Percentiles rank a stretch among this genome's conserved stretches.
phyloP scores from a whole-genome alignment of 2,113 vertebrate species.

The Illadopsis cleaveri region DNA sequence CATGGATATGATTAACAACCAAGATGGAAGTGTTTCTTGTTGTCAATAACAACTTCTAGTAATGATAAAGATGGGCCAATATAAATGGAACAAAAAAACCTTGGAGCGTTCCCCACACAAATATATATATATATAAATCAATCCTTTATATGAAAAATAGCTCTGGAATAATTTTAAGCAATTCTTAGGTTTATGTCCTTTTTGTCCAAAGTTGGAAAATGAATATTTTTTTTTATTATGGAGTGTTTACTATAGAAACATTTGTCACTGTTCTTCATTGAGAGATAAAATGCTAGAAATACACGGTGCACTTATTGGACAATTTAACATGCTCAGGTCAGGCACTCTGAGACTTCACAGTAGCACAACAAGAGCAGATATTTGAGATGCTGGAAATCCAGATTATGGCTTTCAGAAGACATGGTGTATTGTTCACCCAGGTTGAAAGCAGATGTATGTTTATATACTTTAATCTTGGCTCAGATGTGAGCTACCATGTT shows the following conservation, averaged over 20 bases:
- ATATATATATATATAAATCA: neutral
- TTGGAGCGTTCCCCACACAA: neutral
- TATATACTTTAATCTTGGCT: slow-evolving; percentile 70
- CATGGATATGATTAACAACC: slow-evolving; percentile 48
- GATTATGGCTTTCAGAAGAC: slow-evolving; percentile 24
- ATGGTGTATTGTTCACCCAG: slow-evolving; percentile 22
- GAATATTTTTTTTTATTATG: neutral
- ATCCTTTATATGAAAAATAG: slow-evolving; percentile 7
- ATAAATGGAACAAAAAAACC: neutral
- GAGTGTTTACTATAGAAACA: slow-evolving; percentile 50
- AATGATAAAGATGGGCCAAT: slow-evolving; percentile 19
- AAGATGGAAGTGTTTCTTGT: slow-evolving; percentile 32
- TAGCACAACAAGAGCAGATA: slow-evolving; percentile 20
- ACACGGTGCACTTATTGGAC: neutral
- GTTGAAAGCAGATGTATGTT: slow-evolving; percentile 54
- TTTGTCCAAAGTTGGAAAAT: slow-evolving; percentile 37
- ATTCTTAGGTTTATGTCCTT: slow-evolving; percentile 1
- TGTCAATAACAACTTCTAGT: slow-evolving; percentile 49
- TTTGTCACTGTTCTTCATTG: slow-evolving; percentile 47
- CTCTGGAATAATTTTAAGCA: slow-evolving; percentile 1
- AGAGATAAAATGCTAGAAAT: slow-evolving; percentile 48
- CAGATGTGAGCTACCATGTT: slow-evolving; percentile 67
- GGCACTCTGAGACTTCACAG: slow-evolving; percentile 11
- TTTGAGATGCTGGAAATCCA: slow-evolving; percentile 13
- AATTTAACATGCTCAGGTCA: slow-evolving; percentile 10